Evolutionary conservation across 1,140 invertebrate genomes (phyloP).

Genomic region (Drosophila kikkawai): DNA sequence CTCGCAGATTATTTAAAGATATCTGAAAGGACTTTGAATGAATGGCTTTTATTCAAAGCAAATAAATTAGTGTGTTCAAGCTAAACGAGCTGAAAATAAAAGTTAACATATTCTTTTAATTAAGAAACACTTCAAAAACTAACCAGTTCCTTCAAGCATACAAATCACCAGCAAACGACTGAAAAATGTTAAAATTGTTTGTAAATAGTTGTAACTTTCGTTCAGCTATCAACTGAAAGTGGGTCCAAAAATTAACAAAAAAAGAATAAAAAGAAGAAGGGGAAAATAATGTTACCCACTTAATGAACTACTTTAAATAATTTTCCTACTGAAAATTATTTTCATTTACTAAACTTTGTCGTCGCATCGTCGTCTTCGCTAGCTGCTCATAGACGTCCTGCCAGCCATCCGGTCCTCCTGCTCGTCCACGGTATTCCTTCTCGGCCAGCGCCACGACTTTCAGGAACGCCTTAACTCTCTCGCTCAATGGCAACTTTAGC

Average conservation of each 20-base stretch:
- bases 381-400: neutral
- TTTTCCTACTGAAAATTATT: constrained; percentile 79
- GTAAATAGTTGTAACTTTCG: constrained; percentile 36
- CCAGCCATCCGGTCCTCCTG: neutral
- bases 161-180: neutral
- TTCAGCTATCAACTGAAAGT: constrained; percentile 9
- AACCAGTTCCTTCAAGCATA: neutral
- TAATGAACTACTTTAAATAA: constrained; percentile 84
- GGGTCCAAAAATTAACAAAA: neutral
- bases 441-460: constrained; percentile 32
- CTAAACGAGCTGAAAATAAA: neutral
- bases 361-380: constrained; percentile 15
- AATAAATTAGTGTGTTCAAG: neutral
- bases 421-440: neutral
- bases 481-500: constrained; percentile 75
- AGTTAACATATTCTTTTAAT: neutral
- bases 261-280: neutral
- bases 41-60: neutral
- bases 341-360: constrained; percentile 80
- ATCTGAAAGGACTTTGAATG: neutral
- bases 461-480: constrained; percentile 46
- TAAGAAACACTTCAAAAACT: neutral
- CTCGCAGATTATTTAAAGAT: constrained; percentile 3
- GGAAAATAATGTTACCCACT: constrained; percentile 55
- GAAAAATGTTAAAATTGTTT: constrained; percentile 41